Conservation (phyloP, 2,888 invertebrate genomes). For the Cylloceria caligata region DNA sequence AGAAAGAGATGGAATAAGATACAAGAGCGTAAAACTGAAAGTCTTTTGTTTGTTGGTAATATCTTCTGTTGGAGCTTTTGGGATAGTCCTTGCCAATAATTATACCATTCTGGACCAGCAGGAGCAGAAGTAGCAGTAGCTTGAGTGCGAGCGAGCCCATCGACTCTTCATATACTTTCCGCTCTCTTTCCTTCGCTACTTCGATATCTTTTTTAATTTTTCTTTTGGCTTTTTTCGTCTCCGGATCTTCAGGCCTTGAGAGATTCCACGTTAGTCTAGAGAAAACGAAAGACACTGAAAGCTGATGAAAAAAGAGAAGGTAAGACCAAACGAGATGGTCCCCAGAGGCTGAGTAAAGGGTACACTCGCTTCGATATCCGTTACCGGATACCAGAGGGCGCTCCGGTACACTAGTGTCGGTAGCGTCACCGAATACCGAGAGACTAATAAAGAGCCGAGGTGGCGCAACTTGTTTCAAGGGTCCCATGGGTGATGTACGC, state of each 20-base stretch:
- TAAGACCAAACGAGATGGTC: neutral
- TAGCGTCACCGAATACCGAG: conserved; percentile 49
- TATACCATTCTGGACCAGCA: conserved; percentile 30
- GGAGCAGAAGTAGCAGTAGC: neutral
- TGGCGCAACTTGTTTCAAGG: conserved; percentile 27
- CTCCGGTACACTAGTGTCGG: conserved; percentile 11
- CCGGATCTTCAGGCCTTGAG: neutral
- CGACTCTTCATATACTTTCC: conserved; percentile 12
- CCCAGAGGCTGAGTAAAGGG: conserved; percentile 1
- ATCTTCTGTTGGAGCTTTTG: conserved; percentile 41
- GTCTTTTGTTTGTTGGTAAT: conserved; percentile 56
- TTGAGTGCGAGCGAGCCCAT: conserved; percentile 4
- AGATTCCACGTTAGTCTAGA: neutral
- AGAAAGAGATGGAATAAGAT: conserved; percentile 12
- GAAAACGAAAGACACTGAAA: conserved; percentile 1
- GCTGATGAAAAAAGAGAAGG: neutral
- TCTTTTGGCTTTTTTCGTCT: neutral
- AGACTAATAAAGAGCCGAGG: conserved; percentile 58
- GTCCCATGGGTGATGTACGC: conserved; percentile 51
- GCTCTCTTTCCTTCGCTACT: conserved; percentile 5
- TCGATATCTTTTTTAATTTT: conserved; percentile 4
- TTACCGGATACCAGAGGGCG: conserved; percentile 31
- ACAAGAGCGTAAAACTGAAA: conserved; percentile 43
- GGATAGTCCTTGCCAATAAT: conserved; percentile 54
- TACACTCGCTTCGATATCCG: conserved; percentile 44